Base-by-base conservation (phyloP, 2,113 vertebrate species). In the Dipodomys ordii region DNA sequence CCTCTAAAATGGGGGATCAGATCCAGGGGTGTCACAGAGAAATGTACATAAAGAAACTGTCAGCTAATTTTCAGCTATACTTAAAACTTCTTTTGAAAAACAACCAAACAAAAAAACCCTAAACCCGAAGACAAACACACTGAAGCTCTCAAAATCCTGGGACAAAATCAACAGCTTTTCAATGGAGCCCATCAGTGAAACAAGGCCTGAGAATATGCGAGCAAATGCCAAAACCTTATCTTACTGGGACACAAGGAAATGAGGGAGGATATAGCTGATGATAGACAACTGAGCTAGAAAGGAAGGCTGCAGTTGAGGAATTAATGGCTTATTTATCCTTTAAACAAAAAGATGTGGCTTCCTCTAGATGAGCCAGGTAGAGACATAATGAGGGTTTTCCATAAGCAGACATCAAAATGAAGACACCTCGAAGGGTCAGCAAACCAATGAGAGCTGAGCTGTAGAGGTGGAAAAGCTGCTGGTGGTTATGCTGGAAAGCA, bases 141-240 rank as follows among this genome's bases (percentile, higher is more conserved):
- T 82, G 65, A 60, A 80, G 28, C 44, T 85, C 67, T 93, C 80
- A 60, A 67, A 83, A 71, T 3, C 18, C 53, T n/a, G 44, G 87
- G 49, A 82, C 65, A 85, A 88, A 92, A 86, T 53, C 83, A 89
- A 83, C 13, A 16, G 79, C 64, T 95, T 88, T 90, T 86, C 90
- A 86, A 11, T 60, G 72, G 60, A 72, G 85, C 46, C 82, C 69
- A 16, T 0, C 9, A 94, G 72, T 88, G 49, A 81, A 93, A 49
- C 22, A 25, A 87, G 87, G 53, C 69, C 53, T 12, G 23, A 86
- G 85, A 83, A 35, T 10, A 64, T 4, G 8, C 3, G 7, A 57
- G 39, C 73, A 95, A 93, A 83, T 22, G 80, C 71, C 86, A 92
- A 91, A 83, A 60, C 28, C 93, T 96, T 96, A 96, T 96, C 93